These are phyloP conservation scores for Alviniconcha strummeri DNA, from an alignment of 2,888 invertebrate species.

Conservation along the genomic window DNA sequence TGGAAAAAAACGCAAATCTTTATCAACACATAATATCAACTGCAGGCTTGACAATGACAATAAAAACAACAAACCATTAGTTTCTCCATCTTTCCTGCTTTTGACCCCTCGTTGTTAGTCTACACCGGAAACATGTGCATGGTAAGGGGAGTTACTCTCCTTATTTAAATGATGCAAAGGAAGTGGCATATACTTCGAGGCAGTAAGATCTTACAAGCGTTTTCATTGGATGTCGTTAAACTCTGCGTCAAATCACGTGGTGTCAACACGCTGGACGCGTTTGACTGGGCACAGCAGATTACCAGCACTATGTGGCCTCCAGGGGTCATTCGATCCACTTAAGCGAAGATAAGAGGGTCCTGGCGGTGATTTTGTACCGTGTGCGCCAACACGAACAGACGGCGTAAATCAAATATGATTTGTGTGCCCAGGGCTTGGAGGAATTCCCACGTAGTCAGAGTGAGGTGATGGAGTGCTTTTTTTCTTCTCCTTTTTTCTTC, in stretches of 20 bases:
- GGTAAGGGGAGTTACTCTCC: not conserved
- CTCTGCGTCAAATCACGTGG: constrained; percentile 50
- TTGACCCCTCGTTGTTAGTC: not conserved
- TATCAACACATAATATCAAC: too few species aligned
- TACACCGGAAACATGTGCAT: not conserved
- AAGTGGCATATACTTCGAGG: too few species aligned
- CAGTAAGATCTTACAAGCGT: constrained; percentile 30
- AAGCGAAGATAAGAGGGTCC: not conserved
- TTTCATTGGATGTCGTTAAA: constrained; percentile 57
- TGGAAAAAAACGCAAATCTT: too few species aligned
- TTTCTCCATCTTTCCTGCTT: not conserved
- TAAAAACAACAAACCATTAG: too few species aligned
- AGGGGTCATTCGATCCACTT: not conserved
- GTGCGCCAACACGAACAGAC: not conserved
- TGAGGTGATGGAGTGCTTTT: not conserved
- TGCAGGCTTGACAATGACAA: too few species aligned
- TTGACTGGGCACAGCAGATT: not conserved
- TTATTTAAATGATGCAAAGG: too few species aligned
- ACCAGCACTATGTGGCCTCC: not conserved
- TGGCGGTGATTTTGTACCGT: not conserved
- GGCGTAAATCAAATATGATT: not conserved
- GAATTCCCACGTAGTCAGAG: not conserved
- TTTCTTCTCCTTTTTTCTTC: too few species aligned
- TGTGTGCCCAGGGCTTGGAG: not conserved
- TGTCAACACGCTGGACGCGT: constrained; percentile 50